Evolutionary conservation across 2,797 vertebrate genomes (phyloP).

Genomic region (Scyliorhinus canicula): DNA sequence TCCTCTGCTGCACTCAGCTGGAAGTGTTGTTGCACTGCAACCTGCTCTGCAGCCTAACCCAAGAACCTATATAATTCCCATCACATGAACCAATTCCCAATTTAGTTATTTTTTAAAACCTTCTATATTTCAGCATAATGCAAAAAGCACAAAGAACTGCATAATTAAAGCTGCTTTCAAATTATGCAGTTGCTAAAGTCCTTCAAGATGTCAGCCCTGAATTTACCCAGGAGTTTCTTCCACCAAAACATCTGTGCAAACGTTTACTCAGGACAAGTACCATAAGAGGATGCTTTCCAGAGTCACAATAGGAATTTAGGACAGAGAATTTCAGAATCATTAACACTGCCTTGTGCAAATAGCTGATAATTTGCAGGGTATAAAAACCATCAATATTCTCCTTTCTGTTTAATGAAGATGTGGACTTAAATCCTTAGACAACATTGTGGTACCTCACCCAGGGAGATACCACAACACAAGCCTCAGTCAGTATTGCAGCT

Average conservation of each 20-base stretch:
- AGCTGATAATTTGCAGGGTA: background rate
- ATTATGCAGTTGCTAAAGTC: background rate
- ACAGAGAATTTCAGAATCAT: background rate
- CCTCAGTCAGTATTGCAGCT: background rate
- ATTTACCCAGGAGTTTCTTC: background rate
- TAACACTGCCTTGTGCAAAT: no score
- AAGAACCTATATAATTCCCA: background rate
- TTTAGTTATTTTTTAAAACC: background rate
- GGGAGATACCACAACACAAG: no score
- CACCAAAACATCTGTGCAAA: background rate
- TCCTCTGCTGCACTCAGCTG: conserved; percentile 33
- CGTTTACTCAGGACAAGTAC: background rate
- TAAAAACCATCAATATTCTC: background rate
- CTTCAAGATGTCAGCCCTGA: background rate
- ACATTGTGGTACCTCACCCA: background rate
- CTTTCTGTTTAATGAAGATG: background rate
- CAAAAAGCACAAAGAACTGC: background rate
- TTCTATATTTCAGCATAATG: background rate
- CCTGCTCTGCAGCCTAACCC: background rate
- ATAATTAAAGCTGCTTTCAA: background rate
- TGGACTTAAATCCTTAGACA: background rate
- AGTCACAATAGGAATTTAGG: background rate
- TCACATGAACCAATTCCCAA: background rate
- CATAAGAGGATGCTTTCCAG: background rate
- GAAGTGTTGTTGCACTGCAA: background rate